phyloP scores from a whole-genome alignment of 1,140 invertebrate genomes.

The Hydropsyche tenuis region DNA sequence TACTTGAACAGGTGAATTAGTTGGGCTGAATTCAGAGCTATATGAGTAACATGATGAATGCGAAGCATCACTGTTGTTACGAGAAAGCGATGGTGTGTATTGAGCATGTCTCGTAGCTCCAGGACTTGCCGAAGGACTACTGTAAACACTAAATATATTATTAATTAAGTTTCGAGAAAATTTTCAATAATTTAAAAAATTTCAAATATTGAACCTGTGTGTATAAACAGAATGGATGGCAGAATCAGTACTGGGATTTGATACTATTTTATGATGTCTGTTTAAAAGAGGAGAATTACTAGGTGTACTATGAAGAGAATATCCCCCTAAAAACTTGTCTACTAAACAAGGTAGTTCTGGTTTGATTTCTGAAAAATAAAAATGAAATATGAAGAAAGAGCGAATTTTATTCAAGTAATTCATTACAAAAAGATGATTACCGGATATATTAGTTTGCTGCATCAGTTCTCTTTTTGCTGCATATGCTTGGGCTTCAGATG shows the following conservation, averaged over 20 bases:
- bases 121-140: conserved; percentile 84
- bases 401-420: not conserved
- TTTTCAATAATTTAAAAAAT: not conserved
- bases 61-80: conserved; percentile 90
- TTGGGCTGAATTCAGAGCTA: conserved; percentile 77
- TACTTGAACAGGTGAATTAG: conserved; percentile 84
- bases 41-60: conserved; percentile 83
- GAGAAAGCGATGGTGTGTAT: conserved; percentile 80
- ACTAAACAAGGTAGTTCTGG: conserved; percentile 67
- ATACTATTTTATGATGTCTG: conserved; percentile 65
- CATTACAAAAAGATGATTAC: conserved; percentile 9
- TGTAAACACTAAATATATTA: conserved; percentile 63
- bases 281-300: conserved; percentile 71
- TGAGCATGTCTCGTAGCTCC: conserved; percentile 80
- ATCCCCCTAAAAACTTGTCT: conserved; percentile 69
- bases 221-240: conserved; percentile 86
- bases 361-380: conserved; percentile 54
- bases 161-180: conserved; percentile 7
- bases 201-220: conserved; percentile 57
- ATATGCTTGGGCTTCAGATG: conserved; percentile 42
- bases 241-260: conserved; percentile 80
- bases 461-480: conserved; percentile 41
- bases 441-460: conserved; percentile 38
- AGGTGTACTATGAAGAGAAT: conserved; percentile 66
- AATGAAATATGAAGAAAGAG: not conserved